A percentile compares a stretch with the other conserved stretches of the same genome.
Conservation (phyloP, 2,113 vertebrate genomes). For the Oncorhynchus tshawytscha region DNA sequence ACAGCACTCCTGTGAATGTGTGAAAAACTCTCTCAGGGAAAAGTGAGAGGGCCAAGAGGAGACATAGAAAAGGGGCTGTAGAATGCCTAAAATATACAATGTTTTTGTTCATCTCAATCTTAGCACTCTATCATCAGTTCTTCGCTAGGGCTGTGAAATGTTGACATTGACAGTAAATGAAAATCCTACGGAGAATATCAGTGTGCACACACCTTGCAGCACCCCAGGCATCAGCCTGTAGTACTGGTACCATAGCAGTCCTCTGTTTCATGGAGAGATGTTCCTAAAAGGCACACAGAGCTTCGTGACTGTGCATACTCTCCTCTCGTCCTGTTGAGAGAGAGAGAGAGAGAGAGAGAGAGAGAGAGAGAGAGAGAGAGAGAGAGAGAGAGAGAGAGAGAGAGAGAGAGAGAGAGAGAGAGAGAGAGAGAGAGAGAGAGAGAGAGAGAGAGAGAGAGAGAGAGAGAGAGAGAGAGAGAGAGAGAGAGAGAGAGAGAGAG, state of each 20-base stretch:
- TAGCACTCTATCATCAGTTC: neutral
- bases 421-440: neutral
- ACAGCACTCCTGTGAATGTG: conserved; percentile 29
- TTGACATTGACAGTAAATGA: conserved; percentile 1
- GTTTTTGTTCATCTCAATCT: too few relatives aligned
- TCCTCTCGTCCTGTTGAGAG: conserved; percentile 6
- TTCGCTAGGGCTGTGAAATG: neutral
- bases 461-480: neutral
- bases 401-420: conserved; percentile 1
- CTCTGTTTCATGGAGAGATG: neutral
- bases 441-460: neutral
- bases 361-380: neutral
- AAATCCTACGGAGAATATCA: conserved; percentile 13
- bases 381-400: neutral
- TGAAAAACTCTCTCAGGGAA: conserved; percentile 19
- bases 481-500: neutral
- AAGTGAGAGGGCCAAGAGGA: neutral
- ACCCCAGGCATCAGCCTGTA: neutral
- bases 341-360: neutral
- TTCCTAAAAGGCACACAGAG: conserved; percentile 33
- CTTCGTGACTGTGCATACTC: conserved; percentile 21
- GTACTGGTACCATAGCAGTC: neutral
- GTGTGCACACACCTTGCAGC: neutral
- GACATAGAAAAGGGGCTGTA: too few relatives aligned
- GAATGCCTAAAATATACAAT: too few relatives aligned